Evolutionary conservation across 2,888 invertebrate genomes (phyloP).

Genomic region (Trichogramma evanescens): DNA sequence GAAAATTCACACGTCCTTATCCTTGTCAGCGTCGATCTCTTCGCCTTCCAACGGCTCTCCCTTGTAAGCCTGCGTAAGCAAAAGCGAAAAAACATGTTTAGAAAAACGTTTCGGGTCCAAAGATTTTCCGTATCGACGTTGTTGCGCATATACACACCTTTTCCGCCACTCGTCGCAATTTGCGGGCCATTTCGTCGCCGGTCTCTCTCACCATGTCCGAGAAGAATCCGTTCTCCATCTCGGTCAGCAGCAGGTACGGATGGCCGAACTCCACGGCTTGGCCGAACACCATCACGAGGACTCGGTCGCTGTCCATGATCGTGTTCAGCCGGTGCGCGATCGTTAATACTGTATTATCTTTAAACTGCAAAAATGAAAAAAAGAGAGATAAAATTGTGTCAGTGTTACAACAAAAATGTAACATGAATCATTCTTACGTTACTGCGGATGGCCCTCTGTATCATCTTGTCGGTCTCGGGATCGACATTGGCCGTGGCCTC

Average conservation of each 20-base stretch:
- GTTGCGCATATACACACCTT: constrained; percentile 7
- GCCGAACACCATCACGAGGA: constrained; percentile 81
- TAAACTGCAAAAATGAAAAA: constrained; percentile 44
- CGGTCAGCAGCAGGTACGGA: constrained; percentile 60
- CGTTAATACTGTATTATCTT: constrained; percentile 77
- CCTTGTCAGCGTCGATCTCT: too few relatives aligned
- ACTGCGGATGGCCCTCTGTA: constrained; percentile 74
- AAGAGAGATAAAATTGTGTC: neutral
- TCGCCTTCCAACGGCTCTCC: too few relatives aligned
- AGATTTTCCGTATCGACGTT: too few relatives aligned
- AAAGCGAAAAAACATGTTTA: too few relatives aligned
- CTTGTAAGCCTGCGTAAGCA: too few relatives aligned
- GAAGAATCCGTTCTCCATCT: constrained; percentile 57
- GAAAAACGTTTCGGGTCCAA: too few relatives aligned
- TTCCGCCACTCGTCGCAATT: constrained; percentile 14
- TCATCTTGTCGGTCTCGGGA: constrained; percentile 71
- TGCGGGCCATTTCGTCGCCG: constrained; percentile 12
- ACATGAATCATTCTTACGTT: constrained; percentile 42
- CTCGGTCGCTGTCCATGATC: constrained; percentile 85
- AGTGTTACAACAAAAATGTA: too few relatives aligned
- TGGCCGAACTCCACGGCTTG: constrained; percentile 65
- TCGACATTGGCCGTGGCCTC: constrained; percentile 92
- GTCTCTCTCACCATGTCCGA: constrained; percentile 55
- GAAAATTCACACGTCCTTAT: too few relatives aligned
- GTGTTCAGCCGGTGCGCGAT: constrained; percentile 88